phyloP scores from a whole-genome alignment of 2,888 invertebrate species.

The Thelaira solivaga region DNA sequence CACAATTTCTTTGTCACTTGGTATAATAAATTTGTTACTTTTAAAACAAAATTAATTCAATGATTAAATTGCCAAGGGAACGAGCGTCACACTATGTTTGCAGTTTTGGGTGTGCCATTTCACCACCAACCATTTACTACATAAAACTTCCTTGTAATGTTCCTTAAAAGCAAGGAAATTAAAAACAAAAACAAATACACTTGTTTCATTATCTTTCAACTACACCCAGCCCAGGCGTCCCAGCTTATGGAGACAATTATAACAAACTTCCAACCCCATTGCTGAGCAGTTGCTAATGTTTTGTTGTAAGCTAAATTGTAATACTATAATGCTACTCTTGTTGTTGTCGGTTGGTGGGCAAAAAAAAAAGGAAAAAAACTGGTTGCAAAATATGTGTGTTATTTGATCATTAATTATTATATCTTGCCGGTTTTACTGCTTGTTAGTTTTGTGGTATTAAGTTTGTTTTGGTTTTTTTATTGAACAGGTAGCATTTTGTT shows the following conservation, averaged over 20 bases:
- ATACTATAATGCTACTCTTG: background rate
- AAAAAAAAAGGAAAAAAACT: background rate
- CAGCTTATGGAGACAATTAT: background rate
- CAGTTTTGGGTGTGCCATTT: conserved; percentile 15
- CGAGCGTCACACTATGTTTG: background rate
- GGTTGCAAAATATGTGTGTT: conserved; percentile 27
- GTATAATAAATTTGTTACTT: conserved; percentile 23
- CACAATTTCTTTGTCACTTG: background rate
- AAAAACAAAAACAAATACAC: background rate
- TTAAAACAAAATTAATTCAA: background rate
- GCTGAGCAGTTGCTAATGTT: background rate
- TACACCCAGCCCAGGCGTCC: no score
- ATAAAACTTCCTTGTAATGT: conserved; percentile 3
- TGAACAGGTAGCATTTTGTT: no score
- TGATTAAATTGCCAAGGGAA: background rate
- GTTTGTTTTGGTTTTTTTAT: background rate
- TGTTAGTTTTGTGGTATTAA: background rate
- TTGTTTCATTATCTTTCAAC: conserved; percentile 3
- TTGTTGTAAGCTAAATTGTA: conserved; percentile 3
- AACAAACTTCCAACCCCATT: background rate
- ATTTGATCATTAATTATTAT: conserved; percentile 35
- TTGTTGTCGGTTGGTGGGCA: no score
- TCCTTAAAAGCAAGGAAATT: background rate
- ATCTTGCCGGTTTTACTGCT: background rate
- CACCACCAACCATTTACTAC: conserved; percentile 10